Conservation (phyloP, 2,797 vertebrate genomes). For the Danio kyathit region DNA sequence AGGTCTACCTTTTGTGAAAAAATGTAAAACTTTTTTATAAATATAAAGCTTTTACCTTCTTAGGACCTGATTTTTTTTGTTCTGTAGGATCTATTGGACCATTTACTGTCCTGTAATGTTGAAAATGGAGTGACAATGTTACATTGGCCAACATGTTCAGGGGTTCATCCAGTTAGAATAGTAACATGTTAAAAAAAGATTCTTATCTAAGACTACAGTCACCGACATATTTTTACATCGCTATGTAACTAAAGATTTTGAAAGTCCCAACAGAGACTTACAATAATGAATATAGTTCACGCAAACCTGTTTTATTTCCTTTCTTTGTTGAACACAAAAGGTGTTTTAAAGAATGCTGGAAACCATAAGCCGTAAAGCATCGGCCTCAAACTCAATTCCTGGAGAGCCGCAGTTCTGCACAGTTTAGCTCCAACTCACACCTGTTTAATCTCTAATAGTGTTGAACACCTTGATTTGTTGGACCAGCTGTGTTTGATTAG, state of each 20-base stretch:
- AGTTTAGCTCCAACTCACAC: too few species aligned
- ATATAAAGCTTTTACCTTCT: neutral
- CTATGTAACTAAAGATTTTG: neutral
- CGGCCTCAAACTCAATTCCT: too few species aligned
- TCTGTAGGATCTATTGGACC: neutral
- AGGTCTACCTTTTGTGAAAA: constrained; percentile 3
- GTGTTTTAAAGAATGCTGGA: too few species aligned
- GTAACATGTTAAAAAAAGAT: neutral
- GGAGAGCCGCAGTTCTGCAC: too few species aligned
- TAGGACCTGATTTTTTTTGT: neutral
- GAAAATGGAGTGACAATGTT: constrained; percentile 19
- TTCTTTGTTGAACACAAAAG: too few species aligned
- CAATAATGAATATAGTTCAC: too few species aligned
- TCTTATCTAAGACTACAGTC: neutral
- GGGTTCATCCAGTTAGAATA: neutral
- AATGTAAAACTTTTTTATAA: neutral
- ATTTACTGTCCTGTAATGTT: neutral
- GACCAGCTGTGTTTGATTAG: too few species aligned
- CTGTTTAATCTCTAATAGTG: too few species aligned
- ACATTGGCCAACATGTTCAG: neutral
- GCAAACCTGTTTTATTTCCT: too few species aligned
- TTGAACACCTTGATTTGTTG: too few species aligned
- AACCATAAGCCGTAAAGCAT: too few species aligned
- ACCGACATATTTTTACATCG: neutral
- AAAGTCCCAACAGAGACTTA: neutral